A percentile compares a stretch with the other conserved stretches of the same genome.
Conservation (phyloP, 2,113 vertebrate genomes). For the Uria aalge region DNA sequence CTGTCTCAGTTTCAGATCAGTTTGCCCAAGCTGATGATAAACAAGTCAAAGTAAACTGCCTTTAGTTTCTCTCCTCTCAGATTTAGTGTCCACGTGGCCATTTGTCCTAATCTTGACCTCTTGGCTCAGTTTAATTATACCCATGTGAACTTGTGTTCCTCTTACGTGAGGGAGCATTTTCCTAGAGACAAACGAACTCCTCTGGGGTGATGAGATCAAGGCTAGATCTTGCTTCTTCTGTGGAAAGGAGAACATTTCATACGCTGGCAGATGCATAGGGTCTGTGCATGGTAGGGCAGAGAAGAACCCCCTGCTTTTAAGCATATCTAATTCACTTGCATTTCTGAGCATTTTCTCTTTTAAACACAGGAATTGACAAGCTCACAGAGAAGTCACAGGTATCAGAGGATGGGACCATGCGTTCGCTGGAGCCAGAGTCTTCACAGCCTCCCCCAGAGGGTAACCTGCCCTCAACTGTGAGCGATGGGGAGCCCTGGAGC, state of each 20-base stretch:
- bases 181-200: background rate
- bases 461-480: conserved; percentile 58
- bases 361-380: conserved; percentile 88
- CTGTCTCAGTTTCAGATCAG: background rate
- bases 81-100: background rate
- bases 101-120: background rate
- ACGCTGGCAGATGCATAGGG: background rate
- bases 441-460: conserved; percentile 65
- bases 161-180: background rate
- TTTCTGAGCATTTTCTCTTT: background rate
- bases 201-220: background rate
- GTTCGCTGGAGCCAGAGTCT: conserved; percentile 80
- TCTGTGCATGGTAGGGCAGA: background rate
- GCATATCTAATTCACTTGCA: background rate
- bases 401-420: conserved; percentile 94
- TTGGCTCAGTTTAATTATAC: background rate
- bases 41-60: background rate
- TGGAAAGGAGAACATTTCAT: background rate
- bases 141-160: background rate
- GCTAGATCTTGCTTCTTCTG: background rate
- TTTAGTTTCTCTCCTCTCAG: background rate
- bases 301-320: background rate
- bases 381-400: conserved; percentile 97
- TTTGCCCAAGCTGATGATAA: conserved; percentile 8
- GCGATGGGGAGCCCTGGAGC: conserved; percentile 76